Conservation (phyloP, 2,113 vertebrate species). For the Pongo pygmaeus region DNA sequence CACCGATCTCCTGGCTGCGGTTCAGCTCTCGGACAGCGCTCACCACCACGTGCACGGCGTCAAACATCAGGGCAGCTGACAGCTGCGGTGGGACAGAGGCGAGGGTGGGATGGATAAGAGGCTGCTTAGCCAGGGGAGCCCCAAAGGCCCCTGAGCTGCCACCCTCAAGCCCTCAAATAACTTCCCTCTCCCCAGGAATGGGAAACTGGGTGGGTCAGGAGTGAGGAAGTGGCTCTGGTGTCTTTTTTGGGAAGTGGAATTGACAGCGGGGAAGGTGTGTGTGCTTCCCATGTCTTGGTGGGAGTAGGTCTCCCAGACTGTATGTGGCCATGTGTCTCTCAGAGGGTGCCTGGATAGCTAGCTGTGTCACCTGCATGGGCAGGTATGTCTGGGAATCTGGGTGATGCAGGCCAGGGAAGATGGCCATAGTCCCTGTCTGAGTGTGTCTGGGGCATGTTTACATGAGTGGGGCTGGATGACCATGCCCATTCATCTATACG, state of each 20-base stretch:
- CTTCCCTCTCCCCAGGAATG: neutral
- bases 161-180: too few relatives aligned
- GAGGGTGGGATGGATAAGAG: fast-evolving
- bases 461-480: neutral
- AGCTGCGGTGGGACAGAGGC: conserved; percentile 80
- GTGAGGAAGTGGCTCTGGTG: neutral
- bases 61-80: conserved; percentile 92
- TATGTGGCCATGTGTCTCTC: fast-evolving
- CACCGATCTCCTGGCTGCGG: conserved; percentile 93
- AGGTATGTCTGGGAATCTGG: neutral
- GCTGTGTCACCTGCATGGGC: neutral
- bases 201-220: neutral
- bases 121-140: neutral
- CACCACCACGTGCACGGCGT: conserved; percentile 93
- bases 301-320: neutral
- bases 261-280: neutral
- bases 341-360: neutral
- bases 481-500: neutral
- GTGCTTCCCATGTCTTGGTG: fast-evolving
- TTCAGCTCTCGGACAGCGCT: conserved; percentile 92
- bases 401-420: fast-evolving
- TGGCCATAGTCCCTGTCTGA: neutral
- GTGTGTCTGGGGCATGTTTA: neutral
- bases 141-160: fast-evolving
- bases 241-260: neutral